Percentiles rank a stretch among this genome's conserved stretches.
phyloP scores from a whole-genome alignment of 2,113 vertebrate genomes.

The Malurus cyaneus region DNA sequence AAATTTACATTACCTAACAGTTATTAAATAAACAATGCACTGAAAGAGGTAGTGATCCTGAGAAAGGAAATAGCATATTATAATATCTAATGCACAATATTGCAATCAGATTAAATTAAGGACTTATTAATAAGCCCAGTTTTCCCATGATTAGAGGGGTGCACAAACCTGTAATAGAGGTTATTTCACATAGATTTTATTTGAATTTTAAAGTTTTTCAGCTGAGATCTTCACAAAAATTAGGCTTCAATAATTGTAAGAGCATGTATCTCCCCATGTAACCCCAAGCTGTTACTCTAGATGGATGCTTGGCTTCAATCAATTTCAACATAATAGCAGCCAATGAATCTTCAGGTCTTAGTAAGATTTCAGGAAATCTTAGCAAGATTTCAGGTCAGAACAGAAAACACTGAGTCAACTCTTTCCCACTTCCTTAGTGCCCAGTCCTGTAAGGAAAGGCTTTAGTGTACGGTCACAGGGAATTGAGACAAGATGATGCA shows the following conservation, averaged over 20 bases:
- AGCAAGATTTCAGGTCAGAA: neutral
- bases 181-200: neutral
- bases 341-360: neutral
- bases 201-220: neutral
- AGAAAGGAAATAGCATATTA: neutral
- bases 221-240: neutral
- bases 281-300: neutral
- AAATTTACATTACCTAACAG: neutral
- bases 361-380: neutral
- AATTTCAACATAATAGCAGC: neutral
- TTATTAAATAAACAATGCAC: neutral
- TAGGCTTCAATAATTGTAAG: neutral
- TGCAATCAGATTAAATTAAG: neutral
- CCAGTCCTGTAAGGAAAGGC: neutral
- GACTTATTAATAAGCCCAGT: neutral
- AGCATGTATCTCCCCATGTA: neutral
- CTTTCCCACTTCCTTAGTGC: neutral
- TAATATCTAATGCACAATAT: neutral
- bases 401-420: neutral
- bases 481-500: neutral
- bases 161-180: neutral
- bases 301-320: neutral
- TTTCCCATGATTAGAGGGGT: neutral
- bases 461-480: neutral
- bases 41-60: neutral